A percentile compares a stretch with the other conserved stretches of the same genome.
phyloP scores from a whole-genome alignment of 2,888 invertebrate genomes.

The Tenthredo distinguenda region DNA sequence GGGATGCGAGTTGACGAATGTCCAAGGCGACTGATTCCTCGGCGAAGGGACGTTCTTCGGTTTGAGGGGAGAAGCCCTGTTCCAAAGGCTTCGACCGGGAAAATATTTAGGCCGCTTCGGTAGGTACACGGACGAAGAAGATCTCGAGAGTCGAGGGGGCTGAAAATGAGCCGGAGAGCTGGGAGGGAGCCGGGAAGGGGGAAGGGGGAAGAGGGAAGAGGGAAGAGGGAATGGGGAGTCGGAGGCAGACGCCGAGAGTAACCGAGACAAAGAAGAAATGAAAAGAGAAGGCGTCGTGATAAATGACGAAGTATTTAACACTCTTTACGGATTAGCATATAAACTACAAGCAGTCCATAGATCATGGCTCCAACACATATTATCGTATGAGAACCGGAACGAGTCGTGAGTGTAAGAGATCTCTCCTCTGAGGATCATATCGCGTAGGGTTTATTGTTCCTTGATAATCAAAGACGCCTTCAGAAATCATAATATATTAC shows the following conservation, averaged over 20 bases:
- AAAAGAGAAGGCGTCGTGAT: conserved; percentile 69
- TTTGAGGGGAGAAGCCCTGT: neutral
- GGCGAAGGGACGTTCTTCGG: neutral
- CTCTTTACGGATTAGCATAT: conserved; percentile 79
- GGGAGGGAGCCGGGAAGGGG: conserved; percentile 6
- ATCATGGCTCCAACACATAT: conserved; percentile 77
- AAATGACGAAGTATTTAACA: conserved; percentile 79
- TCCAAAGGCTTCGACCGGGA: neutral
- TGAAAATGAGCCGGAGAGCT: conserved; percentile 49
- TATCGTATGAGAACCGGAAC: conserved; percentile 53
- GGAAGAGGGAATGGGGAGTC: conserved; percentile 45
- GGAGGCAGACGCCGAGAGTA: conserved; percentile 44
- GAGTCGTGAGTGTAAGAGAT: conserved; percentile 45
- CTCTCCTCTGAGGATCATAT: conserved; percentile 39
- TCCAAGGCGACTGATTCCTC: neutral
- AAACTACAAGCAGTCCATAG: conserved; percentile 78
- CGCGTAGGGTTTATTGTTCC: conserved; percentile 43
- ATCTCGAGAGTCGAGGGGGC: conserved; percentile 39
- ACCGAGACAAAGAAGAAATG: conserved; percentile 49
- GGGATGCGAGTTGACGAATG: neutral
- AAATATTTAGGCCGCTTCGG: conserved; percentile 34
- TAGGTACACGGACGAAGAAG: conserved; percentile 18
- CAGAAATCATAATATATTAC: conserved; percentile 21
- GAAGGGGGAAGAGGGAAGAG: conserved; percentile 42
- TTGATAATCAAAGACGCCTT: conserved; percentile 38